Base-by-base conservation (phyloP, 2,888 invertebrate genomes). In the Phalera bucephala region DNA sequence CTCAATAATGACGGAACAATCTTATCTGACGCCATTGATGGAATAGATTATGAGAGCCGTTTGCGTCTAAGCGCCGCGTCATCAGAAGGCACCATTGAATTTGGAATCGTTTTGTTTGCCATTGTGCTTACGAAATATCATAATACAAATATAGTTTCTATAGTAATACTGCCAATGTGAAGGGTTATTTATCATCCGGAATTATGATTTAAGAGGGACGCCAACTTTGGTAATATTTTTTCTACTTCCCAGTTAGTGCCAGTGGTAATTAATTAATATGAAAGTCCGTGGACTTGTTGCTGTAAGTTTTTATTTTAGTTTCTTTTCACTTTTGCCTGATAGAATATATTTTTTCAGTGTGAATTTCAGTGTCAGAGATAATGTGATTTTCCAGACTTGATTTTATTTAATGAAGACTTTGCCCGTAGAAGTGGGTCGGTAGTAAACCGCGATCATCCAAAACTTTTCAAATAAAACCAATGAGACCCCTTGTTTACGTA, bases 391-490 rank as follows among this genome's bases (percentile, higher is more conserved):
- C 49, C 36, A 41, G 37, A 45, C 36, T 47, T 57, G 56, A 58
- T 64, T 57, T 50, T 45, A 57, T 54, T 45, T 55, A 59, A 56
- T 51, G 47, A 58, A 52, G 46, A 40, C 48, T 44, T 58, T 59
- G 51, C 56, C 51, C 47, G 54, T 58, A 48, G 52, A 62, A 66
- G 59, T 62, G 66, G 52, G 45, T 31, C 48, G 52, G 65, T 60
- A 74, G 67, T 75, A 72, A 77, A 75, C 76, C 70, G 64, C 65
- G 63, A 69, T 72, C 67, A 69, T 74, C 62, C 60, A 66, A n/a
- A 85, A 85, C 76, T 84, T 85, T 83, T 72, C 79, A 76, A 82
- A 85, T 84, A 84, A 84, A 83, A 77, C 71, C 74, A 71, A 79
- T 76, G 77, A 72, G 71, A 57, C 67, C 64, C 64, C 70, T 77